Percentiles rank a stretch among this genome's conserved stretches.
phyloP scores from a whole-genome alignment of 30 jellyfish, hydroid and myxozoan species.

The Cassiopea andromeda region DNA sequence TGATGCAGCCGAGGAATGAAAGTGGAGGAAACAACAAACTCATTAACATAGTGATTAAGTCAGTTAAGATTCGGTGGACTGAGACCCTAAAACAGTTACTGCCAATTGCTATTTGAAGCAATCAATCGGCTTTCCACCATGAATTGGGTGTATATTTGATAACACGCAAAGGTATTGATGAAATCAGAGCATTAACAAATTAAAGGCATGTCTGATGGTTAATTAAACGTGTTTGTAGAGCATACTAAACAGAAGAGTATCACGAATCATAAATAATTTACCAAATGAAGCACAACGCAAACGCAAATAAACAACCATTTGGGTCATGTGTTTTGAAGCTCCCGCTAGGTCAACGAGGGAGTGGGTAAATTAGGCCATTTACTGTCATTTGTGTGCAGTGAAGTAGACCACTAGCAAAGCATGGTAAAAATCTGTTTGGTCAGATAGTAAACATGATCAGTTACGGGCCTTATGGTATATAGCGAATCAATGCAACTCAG shows the following conservation, averaged over 20 bases:
- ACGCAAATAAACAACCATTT: conserved; percentile 36
- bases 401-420: conserved; percentile 3
- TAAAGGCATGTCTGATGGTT: conserved; percentile 24
- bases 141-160: background rate
- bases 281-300: background rate
- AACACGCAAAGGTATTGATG: background rate
- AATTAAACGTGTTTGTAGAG: conserved; percentile 47
- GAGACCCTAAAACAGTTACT: too few species aligned
- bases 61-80: too few species aligned
- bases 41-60: too few species aligned
- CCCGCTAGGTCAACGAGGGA: conserved; percentile 21
- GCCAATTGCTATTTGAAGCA: too few species aligned
- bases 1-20: too few species aligned
- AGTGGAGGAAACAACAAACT: too few species aligned
- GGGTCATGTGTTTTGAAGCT: background rate
- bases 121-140: background rate
- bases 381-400: background rate
- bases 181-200: background rate
- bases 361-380: conserved; percentile 11
- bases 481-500: background rate
- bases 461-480: background rate
- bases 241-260: background rate
- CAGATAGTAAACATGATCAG: background rate
- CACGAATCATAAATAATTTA: conserved; percentile 31
- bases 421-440: background rate